Conservation (phyloP, 2,888 invertebrate genomes). For the Meiosimyza platycephala region DNA sequence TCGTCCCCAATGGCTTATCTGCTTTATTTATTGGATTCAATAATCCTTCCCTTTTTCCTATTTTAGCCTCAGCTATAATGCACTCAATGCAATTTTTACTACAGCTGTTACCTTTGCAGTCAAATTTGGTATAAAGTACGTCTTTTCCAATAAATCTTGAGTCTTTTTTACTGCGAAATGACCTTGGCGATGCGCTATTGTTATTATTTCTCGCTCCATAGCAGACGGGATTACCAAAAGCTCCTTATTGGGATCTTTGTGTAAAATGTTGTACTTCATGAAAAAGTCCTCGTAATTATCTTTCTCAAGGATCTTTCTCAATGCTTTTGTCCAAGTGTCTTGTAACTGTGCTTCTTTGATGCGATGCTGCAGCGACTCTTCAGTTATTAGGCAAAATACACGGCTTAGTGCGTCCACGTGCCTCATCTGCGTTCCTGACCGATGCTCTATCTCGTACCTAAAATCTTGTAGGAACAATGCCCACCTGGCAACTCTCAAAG, state of each 20-base stretch:
- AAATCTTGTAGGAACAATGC: slow-evolving; percentile 42
- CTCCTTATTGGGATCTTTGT: neutral
- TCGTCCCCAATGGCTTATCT: no score
- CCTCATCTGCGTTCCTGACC: slow-evolving; percentile 39
- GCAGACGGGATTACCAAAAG: no score
- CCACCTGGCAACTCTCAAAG: slow-evolving; percentile 38
- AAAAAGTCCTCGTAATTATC: slow-evolving; percentile 39
- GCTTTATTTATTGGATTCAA: no score
- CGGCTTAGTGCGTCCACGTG: slow-evolving; percentile 43
- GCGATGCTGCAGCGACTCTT: slow-evolving; percentile 33
- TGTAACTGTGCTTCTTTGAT: slow-evolving; percentile 34
- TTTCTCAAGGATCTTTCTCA: slow-evolving; percentile 33
- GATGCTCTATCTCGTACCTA: slow-evolving; percentile 40
- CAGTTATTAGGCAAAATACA: slow-evolving; percentile 35
- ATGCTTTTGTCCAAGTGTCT: slow-evolving; percentile 38
- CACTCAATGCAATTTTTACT: no score
- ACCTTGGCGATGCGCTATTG: no score
- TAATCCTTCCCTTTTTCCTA: no score
- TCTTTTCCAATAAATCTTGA: no score
- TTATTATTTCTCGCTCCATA: no score
- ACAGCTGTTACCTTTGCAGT: no score
- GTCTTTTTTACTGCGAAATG: no score
- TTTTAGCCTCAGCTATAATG: no score
- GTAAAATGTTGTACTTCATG: slow-evolving; percentile 27
- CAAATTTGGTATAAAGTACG: no score